These are phyloP conservation scores for Cenopis cana DNA, from an alignment of 2,888 invertebrate species.

Conservation along the genomic window DNA sequence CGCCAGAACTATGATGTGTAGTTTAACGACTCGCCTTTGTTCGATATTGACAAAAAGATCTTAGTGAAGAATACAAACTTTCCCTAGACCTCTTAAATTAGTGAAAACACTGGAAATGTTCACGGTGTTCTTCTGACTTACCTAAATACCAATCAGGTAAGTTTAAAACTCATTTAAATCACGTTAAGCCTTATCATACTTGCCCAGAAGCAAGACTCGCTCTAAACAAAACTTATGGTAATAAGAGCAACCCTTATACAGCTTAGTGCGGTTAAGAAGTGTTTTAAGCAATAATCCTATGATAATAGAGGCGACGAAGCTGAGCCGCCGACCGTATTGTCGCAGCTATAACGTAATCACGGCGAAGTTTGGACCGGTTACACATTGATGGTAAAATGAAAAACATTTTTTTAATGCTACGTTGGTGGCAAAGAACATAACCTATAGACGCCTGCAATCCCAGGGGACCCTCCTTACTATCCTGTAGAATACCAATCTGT, in stretches of 20 bases:
- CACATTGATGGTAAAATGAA: constrained; percentile 42
- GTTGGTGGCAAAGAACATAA: no score
- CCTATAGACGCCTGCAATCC: no score
- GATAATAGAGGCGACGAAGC: constrained; percentile 52
- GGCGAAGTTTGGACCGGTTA: constrained; percentile 46
- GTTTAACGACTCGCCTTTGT: no score
- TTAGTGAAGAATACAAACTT: no score
- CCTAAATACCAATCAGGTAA: not conserved
- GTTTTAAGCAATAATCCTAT: constrained; percentile 51
- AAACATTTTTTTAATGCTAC: not conserved
- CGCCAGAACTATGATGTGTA: no score
- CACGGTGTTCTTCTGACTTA: not conserved
- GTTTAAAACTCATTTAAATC: not conserved
- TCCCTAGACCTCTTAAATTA: no score
- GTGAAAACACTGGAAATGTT: not conserved
- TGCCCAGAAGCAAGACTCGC: constrained; percentile 21
- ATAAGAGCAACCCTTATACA: constrained; percentile 31
- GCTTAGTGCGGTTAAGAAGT: constrained; percentile 40
- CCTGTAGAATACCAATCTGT: no score
- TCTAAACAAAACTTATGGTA: constrained; percentile 32
- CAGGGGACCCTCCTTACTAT: no score
- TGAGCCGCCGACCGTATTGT: constrained; percentile 56
- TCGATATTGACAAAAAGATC: no score
- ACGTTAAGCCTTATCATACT: constrained; percentile 22
- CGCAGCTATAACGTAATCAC: constrained; percentile 53